phyloP scores from a whole-genome alignment of 2,888 invertebrate genomes.

The Leptinotarsa juncta region DNA sequence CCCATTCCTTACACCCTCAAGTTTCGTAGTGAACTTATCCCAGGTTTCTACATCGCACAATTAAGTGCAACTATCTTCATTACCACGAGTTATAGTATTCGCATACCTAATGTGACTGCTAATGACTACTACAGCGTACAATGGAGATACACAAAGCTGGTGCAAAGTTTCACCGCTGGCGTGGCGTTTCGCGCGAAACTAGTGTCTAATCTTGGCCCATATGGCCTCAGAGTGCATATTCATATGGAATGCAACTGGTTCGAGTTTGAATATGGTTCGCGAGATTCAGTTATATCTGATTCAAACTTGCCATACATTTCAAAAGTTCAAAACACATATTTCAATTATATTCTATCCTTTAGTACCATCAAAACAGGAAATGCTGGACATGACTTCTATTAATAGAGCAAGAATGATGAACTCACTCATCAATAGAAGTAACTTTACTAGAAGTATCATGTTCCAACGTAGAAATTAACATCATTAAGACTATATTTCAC shows the following conservation, averaged over 20 bases:
- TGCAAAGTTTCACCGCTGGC: constrained; percentile 20
- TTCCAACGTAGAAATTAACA: no score
- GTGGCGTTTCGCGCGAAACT: constrained; percentile 11
- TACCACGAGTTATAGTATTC: constrained; percentile 39
- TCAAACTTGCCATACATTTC: not conserved
- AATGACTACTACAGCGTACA: constrained; percentile 27
- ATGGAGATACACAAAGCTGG: constrained; percentile 8
- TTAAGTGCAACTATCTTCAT: constrained; percentile 42
- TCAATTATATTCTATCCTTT: not conserved
- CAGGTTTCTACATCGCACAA: constrained; percentile 34
- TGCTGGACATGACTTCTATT: not conserved
- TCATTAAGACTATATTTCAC: no score
- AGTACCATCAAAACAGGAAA: not conserved
- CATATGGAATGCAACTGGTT: constrained; percentile 20
- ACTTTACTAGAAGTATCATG: no score
- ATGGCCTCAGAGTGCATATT: constrained; percentile 8
- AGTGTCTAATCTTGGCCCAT: constrained; percentile 20
- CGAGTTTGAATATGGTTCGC: constrained; percentile 11
- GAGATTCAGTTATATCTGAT: constrained; percentile 6
- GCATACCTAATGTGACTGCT: constrained; percentile 40
- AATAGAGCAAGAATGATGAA: not conserved
- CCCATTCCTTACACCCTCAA: constrained; percentile 31
- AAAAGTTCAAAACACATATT: not conserved
- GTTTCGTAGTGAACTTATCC: constrained; percentile 33
- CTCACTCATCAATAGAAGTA: no score